Evolutionary conservation across 2,113 vertebrate genomes (phyloP), one percentile per base, ranked within the genome.

Genomic region (Prinia subflava): DNA sequence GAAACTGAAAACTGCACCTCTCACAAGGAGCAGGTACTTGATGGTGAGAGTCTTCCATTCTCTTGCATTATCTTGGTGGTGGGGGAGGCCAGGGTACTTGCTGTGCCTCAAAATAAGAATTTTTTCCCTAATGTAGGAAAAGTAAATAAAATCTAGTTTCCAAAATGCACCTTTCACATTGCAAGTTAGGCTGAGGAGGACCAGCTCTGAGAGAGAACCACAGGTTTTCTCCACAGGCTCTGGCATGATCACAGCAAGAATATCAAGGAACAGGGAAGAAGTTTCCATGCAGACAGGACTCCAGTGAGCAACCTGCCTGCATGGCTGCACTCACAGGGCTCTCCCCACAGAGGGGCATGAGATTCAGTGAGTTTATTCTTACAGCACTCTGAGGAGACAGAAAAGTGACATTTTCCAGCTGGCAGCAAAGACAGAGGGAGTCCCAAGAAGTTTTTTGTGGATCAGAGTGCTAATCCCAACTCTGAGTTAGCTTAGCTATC

Each of bases 1-100:
- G 53, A 96, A 95, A 93, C 88, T 63, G 49, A 96, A 96, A 97
- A 94, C 15, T 50, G 47, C 42, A 53, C 17, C 63, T 85, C 67
- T 76, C 65, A 75, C 75, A 85, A 94, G 56, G 82, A 95, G 69
- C 80, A 93, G 46, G 25, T 7, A 11, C 83, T 83, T 93, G 65
- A 82, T 67, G 63, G 30, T 69, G 44, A 89, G 6, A 67, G 83
- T 94, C 75, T 75, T 91, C 42, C 11, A 3, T 74, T 91, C 82
- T 87, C 89, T 89, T 94, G 75, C 44, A 76, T 94, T 93, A 70
- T 77, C 87, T 92, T 88, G 30, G 71, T 57, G 46, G 56, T 76
- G 69, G n/a, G 44, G 88, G 50, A 83, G 49, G 20, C 28, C 47
- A 62, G 15, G 23, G 27, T 69, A 56, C 50, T 83, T 87, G 28